Evolutionary conservation across 2,797 vertebrate genomes (phyloP).

Genomic region (Otolemur crassicaudatus): DNA sequence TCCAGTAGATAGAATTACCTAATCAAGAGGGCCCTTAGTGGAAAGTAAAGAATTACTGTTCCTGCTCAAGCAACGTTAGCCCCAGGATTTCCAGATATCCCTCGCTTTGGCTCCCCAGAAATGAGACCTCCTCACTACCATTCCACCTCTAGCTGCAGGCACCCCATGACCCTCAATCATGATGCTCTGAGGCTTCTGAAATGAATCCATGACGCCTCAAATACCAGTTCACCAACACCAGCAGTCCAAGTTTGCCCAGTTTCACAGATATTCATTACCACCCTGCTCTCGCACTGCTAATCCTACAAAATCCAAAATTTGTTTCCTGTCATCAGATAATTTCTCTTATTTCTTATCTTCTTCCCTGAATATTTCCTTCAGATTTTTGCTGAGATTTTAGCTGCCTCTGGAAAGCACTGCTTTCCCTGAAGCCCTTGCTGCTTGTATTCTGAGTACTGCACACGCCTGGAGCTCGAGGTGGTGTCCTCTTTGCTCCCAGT

Average conservation of each 20-base stretch:
- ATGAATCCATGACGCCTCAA: not conserved
- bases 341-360: not conserved
- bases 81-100: not conserved
- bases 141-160: not conserved
- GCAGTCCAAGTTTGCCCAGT: not conserved
- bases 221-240: not conserved
- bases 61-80: not conserved
- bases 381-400: not conserved
- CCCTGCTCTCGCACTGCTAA: not conserved
- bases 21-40: not conserved
- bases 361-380: conserved; percentile 11
- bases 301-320: not conserved
- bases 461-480: not conserved
- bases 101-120: not conserved
- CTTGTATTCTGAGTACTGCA: not conserved
- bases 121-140: not conserved
- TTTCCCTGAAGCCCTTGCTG: not conserved
- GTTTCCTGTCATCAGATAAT: not conserved
- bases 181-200: not conserved
- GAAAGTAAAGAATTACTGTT: not conserved
- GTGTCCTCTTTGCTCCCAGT: not conserved
- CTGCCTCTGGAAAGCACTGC: not conserved
- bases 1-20: not conserved
- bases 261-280: not conserved
- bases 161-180: not conserved